Percentiles rank a stretch among this genome's conserved stretches.
phyloP scores from a whole-genome alignment of 2,113 vertebrate species.

The Chaetodon auriga region DNA sequence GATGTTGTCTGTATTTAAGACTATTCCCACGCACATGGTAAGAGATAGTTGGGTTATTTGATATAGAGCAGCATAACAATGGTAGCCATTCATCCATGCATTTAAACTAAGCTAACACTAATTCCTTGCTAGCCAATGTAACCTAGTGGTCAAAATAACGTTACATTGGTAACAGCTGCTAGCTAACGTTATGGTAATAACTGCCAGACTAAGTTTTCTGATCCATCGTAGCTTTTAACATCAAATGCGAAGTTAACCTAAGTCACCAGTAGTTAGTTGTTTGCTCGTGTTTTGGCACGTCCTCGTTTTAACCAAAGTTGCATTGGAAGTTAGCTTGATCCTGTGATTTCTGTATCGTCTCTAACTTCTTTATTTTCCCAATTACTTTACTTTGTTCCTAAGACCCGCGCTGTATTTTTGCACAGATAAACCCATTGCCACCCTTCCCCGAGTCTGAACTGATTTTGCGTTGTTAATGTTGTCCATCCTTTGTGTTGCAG shows the following conservation, averaged over 20 bases:
- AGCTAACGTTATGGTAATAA: not conserved
- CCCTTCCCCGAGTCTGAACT: too few relatives aligned
- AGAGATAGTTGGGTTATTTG: not conserved
- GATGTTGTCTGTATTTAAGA: slow-evolving; percentile 84
- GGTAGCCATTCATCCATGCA: not conserved
- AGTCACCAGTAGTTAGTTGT: not conserved
- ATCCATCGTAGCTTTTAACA: not conserved
- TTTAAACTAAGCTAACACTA: not conserved
- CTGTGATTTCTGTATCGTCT: too few relatives aligned
- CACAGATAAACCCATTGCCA: not conserved
- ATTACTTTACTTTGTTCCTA: too few relatives aligned
- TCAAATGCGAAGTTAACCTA: not conserved
- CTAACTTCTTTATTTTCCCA: too few relatives aligned
- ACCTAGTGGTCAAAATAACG: too few relatives aligned
- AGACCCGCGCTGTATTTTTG: not conserved
- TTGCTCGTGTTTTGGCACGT: not conserved
- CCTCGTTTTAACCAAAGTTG: too few relatives aligned
- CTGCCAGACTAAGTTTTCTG: not conserved
- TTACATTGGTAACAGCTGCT: slow-evolving; percentile 40
- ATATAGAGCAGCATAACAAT: not conserved
- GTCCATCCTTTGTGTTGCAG: slow-evolving; percentile 73
- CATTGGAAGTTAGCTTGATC: not conserved
- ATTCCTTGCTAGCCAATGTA: not conserved
- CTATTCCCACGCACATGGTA: slow-evolving; percentile 87
- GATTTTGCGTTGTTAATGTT: not conserved